These are phyloP conservation scores for human (Homo sapiens) DNA, from an alignment of 2,113 vertebrate species.

Conservation along the genomic window GRCh38 chr4:68476501-68477000, in stretches of 20 bases:
- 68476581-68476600: neutral
- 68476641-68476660: neutral
- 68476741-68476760: neutral
- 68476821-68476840: neutral
- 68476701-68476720: neutral
- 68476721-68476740: neutral
- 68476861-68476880: neutral
- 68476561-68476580: neutral
- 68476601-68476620: constrained; percentile 30
- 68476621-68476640: neutral
- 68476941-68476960: neutral
- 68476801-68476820: neutral
- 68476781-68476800: neutral
- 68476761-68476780: neutral
- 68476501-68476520: neutral
- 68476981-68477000: neutral
- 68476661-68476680: neutral
- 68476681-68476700: neutral
- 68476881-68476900: neutral
- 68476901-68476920: neutral
- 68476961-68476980: neutral
- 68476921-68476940: neutral
- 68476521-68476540: neutral
- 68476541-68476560: neutral
- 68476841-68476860: too few relatives aligned